phyloP scores from a whole-genome alignment of 1,140 invertebrate genomes.

The Diuraphis noxia region DNA sequence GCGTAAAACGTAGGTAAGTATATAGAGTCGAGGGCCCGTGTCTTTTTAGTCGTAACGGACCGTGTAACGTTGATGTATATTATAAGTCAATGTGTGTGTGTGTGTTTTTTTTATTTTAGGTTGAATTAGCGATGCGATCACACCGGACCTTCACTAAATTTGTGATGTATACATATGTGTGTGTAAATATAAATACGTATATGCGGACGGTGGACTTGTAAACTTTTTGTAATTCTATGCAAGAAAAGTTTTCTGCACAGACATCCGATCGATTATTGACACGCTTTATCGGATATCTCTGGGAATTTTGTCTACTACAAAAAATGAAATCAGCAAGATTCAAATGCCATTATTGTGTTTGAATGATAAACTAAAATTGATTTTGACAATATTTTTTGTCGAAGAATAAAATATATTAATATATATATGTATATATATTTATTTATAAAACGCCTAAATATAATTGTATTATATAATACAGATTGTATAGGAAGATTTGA shows the following conservation, averaged over 20 bases:
- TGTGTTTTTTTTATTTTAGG: neutral
- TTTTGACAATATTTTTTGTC: neutral
- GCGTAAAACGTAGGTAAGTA: neutral
- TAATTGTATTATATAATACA: neutral
- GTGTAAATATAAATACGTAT: neutral
- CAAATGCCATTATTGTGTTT: neutral
- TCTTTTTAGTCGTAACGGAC: neutral
- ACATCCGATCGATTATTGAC: neutral
- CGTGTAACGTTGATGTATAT: neutral
- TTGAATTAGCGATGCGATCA: slow-evolving; percentile 7
- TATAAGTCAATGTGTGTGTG: neutral
- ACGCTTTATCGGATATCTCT: neutral
- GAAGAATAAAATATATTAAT: neutral
- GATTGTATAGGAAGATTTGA: too few relatives aligned
- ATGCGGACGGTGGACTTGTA: neutral
- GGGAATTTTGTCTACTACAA: neutral
- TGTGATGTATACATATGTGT: neutral
- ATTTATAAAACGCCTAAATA: neutral
- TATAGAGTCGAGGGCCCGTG: neutral
- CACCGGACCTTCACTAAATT: neutral
- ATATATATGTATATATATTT: too few relatives aligned
- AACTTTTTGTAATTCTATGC: slow-evolving; percentile 22
- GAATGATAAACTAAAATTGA: slow-evolving; percentile 7
- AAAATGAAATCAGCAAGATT: neutral
- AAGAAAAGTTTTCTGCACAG: neutral